A percentile compares a stretch with the other conserved stretches of the same genome.
These are phyloP conservation scores for Conomelus anceps DNA, from an alignment of 2,888 invertebrate genomes.

Conservation along the genomic window DNA sequence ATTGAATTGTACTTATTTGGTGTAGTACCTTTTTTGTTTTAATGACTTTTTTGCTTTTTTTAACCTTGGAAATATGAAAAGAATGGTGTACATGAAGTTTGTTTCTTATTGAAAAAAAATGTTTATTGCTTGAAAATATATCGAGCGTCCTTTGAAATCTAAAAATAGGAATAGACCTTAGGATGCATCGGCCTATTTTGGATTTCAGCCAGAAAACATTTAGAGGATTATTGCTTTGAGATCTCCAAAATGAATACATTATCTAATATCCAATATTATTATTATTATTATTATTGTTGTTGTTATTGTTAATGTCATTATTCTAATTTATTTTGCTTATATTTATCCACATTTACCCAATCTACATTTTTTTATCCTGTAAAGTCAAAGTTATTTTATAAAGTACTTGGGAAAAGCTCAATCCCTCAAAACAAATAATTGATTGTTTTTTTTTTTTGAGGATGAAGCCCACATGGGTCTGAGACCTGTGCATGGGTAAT, in stretches of 20 bases:
- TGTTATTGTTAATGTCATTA: too few relatives aligned
- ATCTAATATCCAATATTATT: too few relatives aligned
- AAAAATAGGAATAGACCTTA: background rate
- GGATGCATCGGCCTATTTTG: background rate
- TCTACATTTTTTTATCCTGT: too few relatives aligned
- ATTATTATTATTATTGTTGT: too few relatives aligned
- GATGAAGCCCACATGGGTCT: too few relatives aligned
- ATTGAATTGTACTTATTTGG: background rate
- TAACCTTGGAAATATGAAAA: background rate
- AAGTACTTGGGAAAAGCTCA: too few relatives aligned
- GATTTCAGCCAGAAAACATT: background rate
- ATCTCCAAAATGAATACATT: background rate
- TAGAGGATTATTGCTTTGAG: background rate
- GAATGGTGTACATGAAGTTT: background rate
- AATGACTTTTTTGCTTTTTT: background rate
- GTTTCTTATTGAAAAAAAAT: background rate
- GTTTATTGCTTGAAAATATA: background rate
- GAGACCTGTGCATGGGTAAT: too few relatives aligned
- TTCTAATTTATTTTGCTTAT: too few relatives aligned
- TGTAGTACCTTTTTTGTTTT: background rate
- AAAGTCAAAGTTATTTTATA: too few relatives aligned
- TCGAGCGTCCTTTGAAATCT: background rate
- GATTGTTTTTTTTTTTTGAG: too few relatives aligned
- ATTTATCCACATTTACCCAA: too few relatives aligned
- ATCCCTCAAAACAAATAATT: too few relatives aligned